Evolutionary conservation across 2,797 vertebrate genomes (phyloP), one percentile per base, ranked within the genome.

Genomic region (Propithecus perrieri): DNA sequence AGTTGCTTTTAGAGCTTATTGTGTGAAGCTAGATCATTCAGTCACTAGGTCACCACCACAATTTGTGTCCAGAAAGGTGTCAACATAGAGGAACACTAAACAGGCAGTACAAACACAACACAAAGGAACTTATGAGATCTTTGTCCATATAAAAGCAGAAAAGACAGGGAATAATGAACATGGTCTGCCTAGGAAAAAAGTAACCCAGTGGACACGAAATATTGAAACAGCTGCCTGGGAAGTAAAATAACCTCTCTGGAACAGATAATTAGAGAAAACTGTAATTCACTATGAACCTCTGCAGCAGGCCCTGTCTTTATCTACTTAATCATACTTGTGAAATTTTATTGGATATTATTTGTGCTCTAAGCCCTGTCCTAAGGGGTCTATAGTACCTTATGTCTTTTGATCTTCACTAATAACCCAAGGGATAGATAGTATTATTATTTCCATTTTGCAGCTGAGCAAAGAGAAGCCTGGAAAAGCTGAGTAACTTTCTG

Each of bases 271-370:
- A 57, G 78, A 89, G 75, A 74, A 46, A 72, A 89, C 7, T 63
- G 10, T 3, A 59, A 22, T 50, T 95, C 76, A 80, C 8, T 28
- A 1, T 13, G 80, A 74, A 12, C 11, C 57, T 90, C 13, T 38
- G 41, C 35, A 84, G 35, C 48, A 69, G 30, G 38, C 8, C 5
- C 20, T 18, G 35, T 53, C 65, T 72, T 88, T 63, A 78, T 53
- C 24, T 78, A 74, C 76, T 94, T 24, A 78, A 43, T 95, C 63
- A 61, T 63, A 57, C n/a, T 84, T 93, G 43, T 59, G 93, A 28
- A 93, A 91, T 84, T 50, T 5, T 72, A 50, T 57, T 65, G 72
- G 88, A 17, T 76, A 20, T 65, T 79, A 30, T 50, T 74, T 92
- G 48, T 43, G 67, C 2, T n/a, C 15, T 78, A 22, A 59, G 48